Base-by-base conservation (phyloP, 2,797 vertebrate genomes). In the Takifugu ocellatus region DNA sequence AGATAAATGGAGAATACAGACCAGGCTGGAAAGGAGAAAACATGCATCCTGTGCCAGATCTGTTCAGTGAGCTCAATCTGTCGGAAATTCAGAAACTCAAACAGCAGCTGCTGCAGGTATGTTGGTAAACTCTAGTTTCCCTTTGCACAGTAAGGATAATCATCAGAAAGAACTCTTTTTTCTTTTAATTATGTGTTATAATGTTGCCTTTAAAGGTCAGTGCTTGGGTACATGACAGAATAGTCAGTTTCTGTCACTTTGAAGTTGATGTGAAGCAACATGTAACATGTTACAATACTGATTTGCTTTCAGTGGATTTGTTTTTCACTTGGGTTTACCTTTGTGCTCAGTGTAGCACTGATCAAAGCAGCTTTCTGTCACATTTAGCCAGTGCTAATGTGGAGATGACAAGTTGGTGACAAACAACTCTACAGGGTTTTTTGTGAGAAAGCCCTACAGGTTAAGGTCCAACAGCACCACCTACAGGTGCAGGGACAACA, bases 51-150 rank as follows among this genome's bases (percentile, higher is more conserved):
- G 96, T 97, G 54, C 96, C 96, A 0, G 96, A 99, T 80, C 93
- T 99, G 72, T 98, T 98, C 91, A 99, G 97, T 51, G 97, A 99
- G 81, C 94, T 99, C 78, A 98, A 96, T 87, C 93, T 98, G 84
- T 98, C 97, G 0, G 97, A 99, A 90, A 97, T 99, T 84, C 96
- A 99, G 90, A 99, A 99, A 76, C 79, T 98, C 63, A 98, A 97
- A 71, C 96, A 98, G 84, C 96, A 99, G 59, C 93, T 99, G 25
- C 88, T 97, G 78, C 97, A 99, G 95, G 96, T 98, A 85, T 82
- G 90, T 84, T 16, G 15, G 1, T 1, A 48, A 49, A 48, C 25
- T 21, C 5, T 2, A 46, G 24, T 58, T 39, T 0, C 39, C 9
- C 25, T 5, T 49, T 26, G 48, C 45, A 27, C 7, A 46, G 5